Conservation (phyloP, 2,797 vertebrate species). For the Poliocrania exsul region DNA sequence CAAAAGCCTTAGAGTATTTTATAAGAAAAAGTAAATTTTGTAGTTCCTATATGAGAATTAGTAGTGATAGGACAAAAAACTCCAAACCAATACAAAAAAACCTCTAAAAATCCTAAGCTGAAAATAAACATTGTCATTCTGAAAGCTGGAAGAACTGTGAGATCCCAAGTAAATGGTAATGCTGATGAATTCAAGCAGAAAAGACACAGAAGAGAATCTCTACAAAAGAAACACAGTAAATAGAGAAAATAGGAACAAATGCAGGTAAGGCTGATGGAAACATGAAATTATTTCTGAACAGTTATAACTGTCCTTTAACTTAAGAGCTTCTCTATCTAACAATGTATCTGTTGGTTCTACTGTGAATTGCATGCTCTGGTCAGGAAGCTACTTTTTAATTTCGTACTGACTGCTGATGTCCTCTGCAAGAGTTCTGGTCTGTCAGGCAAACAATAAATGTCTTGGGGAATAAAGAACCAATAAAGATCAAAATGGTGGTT, state of each 20-base stretch:
- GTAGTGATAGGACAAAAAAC: neutral
- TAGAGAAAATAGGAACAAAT: neutral
- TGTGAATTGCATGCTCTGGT: neutral
- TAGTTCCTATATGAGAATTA: neutral
- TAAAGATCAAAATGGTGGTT: neutral
- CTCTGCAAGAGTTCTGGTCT: conserved; percentile 6
- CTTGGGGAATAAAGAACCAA: neutral
- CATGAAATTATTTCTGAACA: neutral
- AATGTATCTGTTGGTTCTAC: neutral
- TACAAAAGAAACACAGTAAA: neutral
- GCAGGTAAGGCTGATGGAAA: neutral
- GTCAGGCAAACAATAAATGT: neutral
- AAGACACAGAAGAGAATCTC: neutral
- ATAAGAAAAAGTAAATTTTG: neutral
- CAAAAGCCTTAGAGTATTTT: neutral
- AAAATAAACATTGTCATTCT: neutral
- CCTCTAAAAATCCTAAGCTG: neutral
- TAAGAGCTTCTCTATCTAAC: neutral
- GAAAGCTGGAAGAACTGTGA: neutral
- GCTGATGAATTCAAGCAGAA: neutral
- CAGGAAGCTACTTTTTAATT: conserved; percentile 24
- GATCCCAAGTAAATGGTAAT: neutral
- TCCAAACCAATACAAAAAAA: neutral
- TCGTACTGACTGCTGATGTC: neutral
- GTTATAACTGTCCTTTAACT: neutral